Base-by-base conservation (phyloP, 2,797 vertebrate species). In the Gambelia wislizenii region DNA sequence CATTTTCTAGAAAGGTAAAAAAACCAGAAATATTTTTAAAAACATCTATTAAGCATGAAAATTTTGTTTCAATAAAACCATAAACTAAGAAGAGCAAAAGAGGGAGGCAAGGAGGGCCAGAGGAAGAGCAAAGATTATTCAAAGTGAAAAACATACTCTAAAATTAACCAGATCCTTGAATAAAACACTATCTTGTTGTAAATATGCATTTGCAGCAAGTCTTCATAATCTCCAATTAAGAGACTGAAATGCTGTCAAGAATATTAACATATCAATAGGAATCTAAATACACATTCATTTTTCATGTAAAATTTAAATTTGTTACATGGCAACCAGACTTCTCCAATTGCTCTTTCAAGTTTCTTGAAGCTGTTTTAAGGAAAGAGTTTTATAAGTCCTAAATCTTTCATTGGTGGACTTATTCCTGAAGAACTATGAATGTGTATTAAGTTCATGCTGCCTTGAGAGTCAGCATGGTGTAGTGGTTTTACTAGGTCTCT, bases 151-250 rank as follows among this genome's bases (percentile, higher is more conserved):
- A 77, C 0, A 20, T 81, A 84, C 89, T 74, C 52, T 92, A 70
- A 91, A 95, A 93, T 92, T 92, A 91, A 87, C 13, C 0, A 1
- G 44, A 89, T 79, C 72, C 88, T 95, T 91, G 82, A 95, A 91
- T 92, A 83, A 88, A 85, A 92, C 76, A 0, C 83, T 64, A 83
- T 44, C 33, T 61, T 54, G 81, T 87, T 0, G 3, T 87, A 94
- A 95, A 94, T 92, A 91, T 12, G 33, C 47, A 89, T 44, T 84
- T 91, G 79, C 89, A 89, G 9, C 27, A 36, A 87, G 78, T 67
- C 83, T 93, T 87, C 87, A 85, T 93, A 93, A 90, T 90, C 91
- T 93, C 86, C 70, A 92, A 74, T 92, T 94, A 94, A 89, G 36
- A 8, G 52, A 90, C 86, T 90, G 79, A 94, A 86, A 79, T 49